Base-by-base conservation (phyloP, 2,113 vertebrate species). In the Myanophis thanlyinensis region DNA sequence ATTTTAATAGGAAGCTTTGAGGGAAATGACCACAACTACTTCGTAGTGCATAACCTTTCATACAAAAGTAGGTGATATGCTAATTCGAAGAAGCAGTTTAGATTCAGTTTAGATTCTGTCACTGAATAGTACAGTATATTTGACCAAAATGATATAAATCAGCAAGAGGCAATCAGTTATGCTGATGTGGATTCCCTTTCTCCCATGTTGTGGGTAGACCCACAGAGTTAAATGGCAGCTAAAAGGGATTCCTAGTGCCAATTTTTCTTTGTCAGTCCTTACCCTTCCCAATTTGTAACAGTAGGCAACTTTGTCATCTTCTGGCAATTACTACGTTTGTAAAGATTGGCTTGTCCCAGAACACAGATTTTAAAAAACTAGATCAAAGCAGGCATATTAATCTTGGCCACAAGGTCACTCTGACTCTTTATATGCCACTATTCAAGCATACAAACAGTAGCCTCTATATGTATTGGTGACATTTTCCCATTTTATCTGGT, bases 191-290 rank as follows among this genome's bases (percentile, higher is more conserved):
- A 7, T 9, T 35, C 49, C 25, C 10, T 12, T 30, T 5, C 47
- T 44, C 35, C n/a, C 87, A 59, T 51, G 52, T 27, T 89, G 56
- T 35, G 18, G 51, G 18, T 53, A 89, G 44, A 44, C 88, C 46
- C 30, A 23, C 73, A 47, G 52, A 56, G 47, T 44, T 54, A 93
- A 93, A 23, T 85, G 13, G 44, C 49, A 40, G 52, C n/a, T 44
- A 62, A 53, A 86, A 40, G 25, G 13, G 53, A 13, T 51, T 9
- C 80, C 88, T 90, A 67, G 92, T 90, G 92, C 92, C 92, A 93
- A 62, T 89, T 23, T 27, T 27, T 44, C 46, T 92, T 15, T 62
- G 52, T 53, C 44, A 27, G 13, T 51, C 27, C 73, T 40, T 13
- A 15, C 40, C 3, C 44, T 52, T 88, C 52, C 35, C 9, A 8